Percentiles rank a stretch among this genome's conserved stretches.
phyloP scores from a whole-genome alignment of 2,797 vertebrate genomes.

The Pristis pectinata region DNA sequence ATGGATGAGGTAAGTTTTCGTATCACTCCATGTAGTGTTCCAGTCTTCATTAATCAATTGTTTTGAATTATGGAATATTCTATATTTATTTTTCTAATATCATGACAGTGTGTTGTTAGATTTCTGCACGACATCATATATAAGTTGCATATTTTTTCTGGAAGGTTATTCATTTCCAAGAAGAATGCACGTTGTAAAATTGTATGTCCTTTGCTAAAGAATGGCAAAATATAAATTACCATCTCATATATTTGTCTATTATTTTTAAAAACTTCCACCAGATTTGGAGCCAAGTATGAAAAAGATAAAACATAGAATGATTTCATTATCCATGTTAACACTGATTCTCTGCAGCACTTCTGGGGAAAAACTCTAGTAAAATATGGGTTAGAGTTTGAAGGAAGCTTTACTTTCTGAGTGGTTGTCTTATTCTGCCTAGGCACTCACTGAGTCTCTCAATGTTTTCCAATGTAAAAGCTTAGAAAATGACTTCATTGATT shows the following conservation, averaged over 20 bases:
- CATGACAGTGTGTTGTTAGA: background rate
- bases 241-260: background rate
- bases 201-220: background rate
- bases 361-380: background rate
- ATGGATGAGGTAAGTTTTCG: background rate
- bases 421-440: background rate
- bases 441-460: background rate
- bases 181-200: background rate
- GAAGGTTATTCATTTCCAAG: background rate
- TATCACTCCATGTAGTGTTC: too few relatives aligned
- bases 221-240: background rate
- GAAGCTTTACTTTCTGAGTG: conserved; percentile 17
- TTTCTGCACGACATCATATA: background rate
- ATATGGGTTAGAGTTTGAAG: conserved; percentile 18
- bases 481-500: background rate
- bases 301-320: background rate
- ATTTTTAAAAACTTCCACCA: background rate
- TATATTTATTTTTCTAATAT: background rate
- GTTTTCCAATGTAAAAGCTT: background rate
- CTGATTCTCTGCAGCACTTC: background rate
- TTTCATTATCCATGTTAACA: background rate
- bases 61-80: background rate
- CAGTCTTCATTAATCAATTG: background rate
- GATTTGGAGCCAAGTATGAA: background rate
- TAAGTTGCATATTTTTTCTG: background rate